These are phyloP conservation scores for Lasioglossum figueresi DNA, from an alignment of 2,888 invertebrate species.

Conservation along the genomic window DNA sequence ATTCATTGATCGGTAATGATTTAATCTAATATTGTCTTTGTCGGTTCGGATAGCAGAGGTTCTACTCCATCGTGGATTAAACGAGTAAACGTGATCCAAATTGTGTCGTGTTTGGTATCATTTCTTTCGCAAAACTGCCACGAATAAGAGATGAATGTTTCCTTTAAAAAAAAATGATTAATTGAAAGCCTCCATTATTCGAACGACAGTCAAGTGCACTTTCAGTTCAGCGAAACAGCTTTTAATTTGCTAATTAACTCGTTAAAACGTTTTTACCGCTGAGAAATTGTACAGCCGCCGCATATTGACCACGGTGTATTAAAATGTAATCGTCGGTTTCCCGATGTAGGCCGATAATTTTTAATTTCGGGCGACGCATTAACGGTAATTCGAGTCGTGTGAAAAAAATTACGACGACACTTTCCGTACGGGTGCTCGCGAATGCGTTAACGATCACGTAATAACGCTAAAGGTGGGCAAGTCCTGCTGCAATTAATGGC, in stretches of 20 bases:
- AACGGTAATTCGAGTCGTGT: background rate
- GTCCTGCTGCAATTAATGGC: constrained; percentile 60
- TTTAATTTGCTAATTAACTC: background rate
- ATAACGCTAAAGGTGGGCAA: constrained; percentile 61
- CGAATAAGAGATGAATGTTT: background rate
- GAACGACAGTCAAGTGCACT: background rate
- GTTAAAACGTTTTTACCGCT: background rate
- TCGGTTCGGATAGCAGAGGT: background rate
- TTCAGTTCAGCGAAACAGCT: background rate
- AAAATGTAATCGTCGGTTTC: background rate
- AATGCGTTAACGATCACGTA: constrained; percentile 64
- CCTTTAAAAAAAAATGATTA: background rate
- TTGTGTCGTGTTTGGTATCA: background rate
- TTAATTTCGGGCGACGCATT: background rate
- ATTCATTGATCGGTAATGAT: no score
- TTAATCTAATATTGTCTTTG: no score
- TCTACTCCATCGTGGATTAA: background rate
- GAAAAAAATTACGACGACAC: constrained; percentile 14
- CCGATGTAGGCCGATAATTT: background rate
- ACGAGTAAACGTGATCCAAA: background rate
- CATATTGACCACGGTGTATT: background rate
- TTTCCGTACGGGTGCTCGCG: constrained; percentile 21
- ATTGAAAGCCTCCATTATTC: background rate
- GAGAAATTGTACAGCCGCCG: background rate
- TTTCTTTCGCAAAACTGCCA: background rate